A percentile compares a stretch with the other conserved stretches of the same genome.
These are phyloP conservation scores for Auanema sp. DNA, from an alignment of 2,888 invertebrate genomes.

Conservation along the genomic window DNA sequence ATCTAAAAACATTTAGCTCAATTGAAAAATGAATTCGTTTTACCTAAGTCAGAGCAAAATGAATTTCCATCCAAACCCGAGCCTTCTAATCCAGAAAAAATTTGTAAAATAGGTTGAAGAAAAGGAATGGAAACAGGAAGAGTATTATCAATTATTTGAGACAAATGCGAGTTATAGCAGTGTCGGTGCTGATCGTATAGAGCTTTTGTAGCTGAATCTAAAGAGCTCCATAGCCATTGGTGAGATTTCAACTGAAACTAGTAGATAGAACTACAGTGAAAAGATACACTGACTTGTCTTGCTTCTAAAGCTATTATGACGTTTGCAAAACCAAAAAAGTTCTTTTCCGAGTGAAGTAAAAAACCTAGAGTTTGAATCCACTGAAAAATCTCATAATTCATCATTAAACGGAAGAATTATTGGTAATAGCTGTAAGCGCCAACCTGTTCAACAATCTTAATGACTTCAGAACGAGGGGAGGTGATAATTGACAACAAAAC, in stretches of 20 bases:
- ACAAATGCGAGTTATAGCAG: conserved; percentile 3
- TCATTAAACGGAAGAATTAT: too few relatives aligned
- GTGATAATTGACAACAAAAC: conserved; percentile 13
- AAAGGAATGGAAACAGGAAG: conserved; percentile 16
- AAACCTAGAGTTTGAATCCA: conserved; percentile 16
- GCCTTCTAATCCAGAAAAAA: conserved; percentile 9
- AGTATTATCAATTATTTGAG: background rate
- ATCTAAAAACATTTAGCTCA: conserved; percentile 10
- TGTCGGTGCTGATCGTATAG: background rate
- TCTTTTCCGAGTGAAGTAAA: conserved; percentile 11
- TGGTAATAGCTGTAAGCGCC: background rate
- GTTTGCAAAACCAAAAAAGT: conserved; percentile 21
- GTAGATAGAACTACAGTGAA: background rate
- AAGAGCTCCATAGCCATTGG: conserved; percentile 7
- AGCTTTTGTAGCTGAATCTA: conserved; percentile 8
- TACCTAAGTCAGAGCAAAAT: conserved; percentile 17
- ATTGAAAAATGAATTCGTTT: background rate
- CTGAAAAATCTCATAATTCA: conserved; percentile 8
- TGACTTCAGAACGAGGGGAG: conserved; percentile 2
- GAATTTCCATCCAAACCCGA: conserved; percentile 13
- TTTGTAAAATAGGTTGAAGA: conserved; percentile 20
- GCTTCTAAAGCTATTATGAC: conserved; percentile 19
- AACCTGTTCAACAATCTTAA: conserved; percentile 7
- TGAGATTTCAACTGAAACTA: conserved; percentile 17
- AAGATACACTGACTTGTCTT: conserved; percentile 8